Evolutionary conservation across 1,140 invertebrate species (phyloP), one percentile per base, ranked within the genome.

Genomic region (Sycophila sp.): DNA sequence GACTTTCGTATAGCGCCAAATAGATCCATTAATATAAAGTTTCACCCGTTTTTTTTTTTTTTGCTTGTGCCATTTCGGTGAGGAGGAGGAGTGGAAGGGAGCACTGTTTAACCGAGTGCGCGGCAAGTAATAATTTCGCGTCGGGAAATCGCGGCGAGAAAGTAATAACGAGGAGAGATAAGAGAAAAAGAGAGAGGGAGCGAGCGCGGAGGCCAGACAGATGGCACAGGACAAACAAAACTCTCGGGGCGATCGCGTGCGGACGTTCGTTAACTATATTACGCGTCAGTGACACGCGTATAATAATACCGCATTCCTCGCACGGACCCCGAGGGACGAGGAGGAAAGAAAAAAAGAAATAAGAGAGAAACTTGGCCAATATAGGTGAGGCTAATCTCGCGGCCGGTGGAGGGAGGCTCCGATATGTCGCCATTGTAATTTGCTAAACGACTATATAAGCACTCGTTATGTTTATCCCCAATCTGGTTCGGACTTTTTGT

Each of bases 381-480:
- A 69, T 38, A 49, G 36, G 2, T 6, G 7, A 6, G 15, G 51
- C n/a, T 67, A 69, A 63, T 64, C 53, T 17, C 10, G 24, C 22
- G 24, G 11, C 42, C n/a, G 19, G 19, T 15, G 40, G 40, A 6
- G 10, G 17, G 40, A 11, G 36, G 22, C 19, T 42, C 15, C 4
- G 40, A 42, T 7, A 6, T 32, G 59, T 4, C 26, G 28, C 26
- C 11, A 68, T 63, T 65, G 69, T 58, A 58, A 71, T 71, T 71
- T 45, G 60, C 40, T 49, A 64, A 71, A 71, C 53, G 69, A 65
- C 69, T 71, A 42, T 64, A 58, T 58, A 64, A 64, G 60, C 40
- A 71, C 69, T 65, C 51, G 58, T 70, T 70, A 70, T 13, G 34
- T 63, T 70, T 60, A 70, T 70, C 68, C 68, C 68, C 68, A 70